phyloP scores from a whole-genome alignment of 2,113 vertebrate genomes.

The Pseudopipra pipra region DNA sequence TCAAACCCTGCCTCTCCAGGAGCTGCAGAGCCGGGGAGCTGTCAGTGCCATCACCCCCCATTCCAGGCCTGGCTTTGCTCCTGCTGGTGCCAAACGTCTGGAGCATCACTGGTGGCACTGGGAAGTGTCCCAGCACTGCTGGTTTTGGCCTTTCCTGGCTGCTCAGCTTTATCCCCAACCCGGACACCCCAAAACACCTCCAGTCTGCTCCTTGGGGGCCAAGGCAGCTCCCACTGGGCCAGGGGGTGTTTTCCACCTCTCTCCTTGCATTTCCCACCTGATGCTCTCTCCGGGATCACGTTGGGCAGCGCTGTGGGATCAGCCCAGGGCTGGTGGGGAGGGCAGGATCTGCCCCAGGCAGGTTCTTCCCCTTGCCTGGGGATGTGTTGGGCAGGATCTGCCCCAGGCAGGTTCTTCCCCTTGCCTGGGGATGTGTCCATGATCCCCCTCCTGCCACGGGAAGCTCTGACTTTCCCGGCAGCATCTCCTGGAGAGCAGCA shows the following conservation, averaged over 20 bases:
- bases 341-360: not conserved
- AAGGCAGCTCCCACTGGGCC: rapidly evolving
- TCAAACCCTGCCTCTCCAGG: not conserved
- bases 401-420: rapidly evolving
- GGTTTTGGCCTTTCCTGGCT: not conserved
- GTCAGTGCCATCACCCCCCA: not conserved
- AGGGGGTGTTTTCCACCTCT: not conserved
- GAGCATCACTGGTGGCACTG: rapidly evolving
- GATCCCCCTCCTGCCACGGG: rapidly evolving
- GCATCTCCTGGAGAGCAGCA: not conserved
- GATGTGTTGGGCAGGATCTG: too few relatives aligned
- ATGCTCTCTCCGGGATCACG: not conserved
- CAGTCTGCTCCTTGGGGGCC: not conserved
- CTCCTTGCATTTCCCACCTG: not conserved
- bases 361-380: not conserved
- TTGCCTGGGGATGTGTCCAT: rapidly evolving
- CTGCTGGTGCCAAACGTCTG: rapidly evolving
- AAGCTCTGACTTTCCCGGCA: not conserved
- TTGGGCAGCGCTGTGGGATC: rapidly evolving
- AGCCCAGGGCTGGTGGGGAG: not conserved
- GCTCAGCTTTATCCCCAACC: not conserved
- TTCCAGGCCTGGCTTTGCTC: too few relatives aligned
- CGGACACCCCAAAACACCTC: not conserved
- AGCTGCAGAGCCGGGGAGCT: not conserved
- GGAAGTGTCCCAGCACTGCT: not conserved